Base-by-base conservation (phyloP, 1,140 invertebrate species). In the Belonocnema kinseyi region DNA sequence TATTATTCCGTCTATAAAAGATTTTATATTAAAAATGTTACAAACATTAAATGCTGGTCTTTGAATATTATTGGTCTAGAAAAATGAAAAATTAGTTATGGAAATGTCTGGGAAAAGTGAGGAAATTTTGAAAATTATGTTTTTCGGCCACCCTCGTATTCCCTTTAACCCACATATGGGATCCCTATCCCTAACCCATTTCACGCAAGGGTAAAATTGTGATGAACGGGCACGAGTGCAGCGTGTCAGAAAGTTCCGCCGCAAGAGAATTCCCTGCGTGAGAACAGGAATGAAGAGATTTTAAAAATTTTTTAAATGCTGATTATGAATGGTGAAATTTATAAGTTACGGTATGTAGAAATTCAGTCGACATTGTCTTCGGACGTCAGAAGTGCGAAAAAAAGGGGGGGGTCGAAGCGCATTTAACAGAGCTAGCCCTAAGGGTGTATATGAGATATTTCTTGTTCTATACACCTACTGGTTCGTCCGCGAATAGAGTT, bases 391-490 rank as follows among this genome's bases (percentile, higher is more conserved):
- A 21, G 21, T 56, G 54, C 54, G 16, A 56, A 56, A 19, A 56
- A 56, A 56, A 56, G 54, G 26, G 26, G 26, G 26, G 17, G 12
- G 10, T 19, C 17, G 21, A 3, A 56, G 54, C 54, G 8, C 19
- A 56, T 56, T 56, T 56, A 56, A 56, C 19, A 56, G 54, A 56
- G 54, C 17, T 56, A 56, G 54, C 17, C 11, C 54, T 5, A 56
- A 11, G 19, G 53, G 53, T 19, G 53, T 46, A 46, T n/a, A 19
- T 56, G 8, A 19, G 21, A 56, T 19, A 21, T 56, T 56, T 56
- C 19, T 8, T 56, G 54, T 7, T 56, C 54, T 56, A 19, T 56
- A 56, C 54, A 56, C 54, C 54, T 56, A 56, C 21, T 56, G 54
- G 17, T 56, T 56, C 54, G 21, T 12, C 54, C 54, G 8, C 17